Evolutionary conservation across 1,140 invertebrate species (phyloP), one percentile per base, ranked within the genome.

Genomic region (Batillaria attramentaria): DNA sequence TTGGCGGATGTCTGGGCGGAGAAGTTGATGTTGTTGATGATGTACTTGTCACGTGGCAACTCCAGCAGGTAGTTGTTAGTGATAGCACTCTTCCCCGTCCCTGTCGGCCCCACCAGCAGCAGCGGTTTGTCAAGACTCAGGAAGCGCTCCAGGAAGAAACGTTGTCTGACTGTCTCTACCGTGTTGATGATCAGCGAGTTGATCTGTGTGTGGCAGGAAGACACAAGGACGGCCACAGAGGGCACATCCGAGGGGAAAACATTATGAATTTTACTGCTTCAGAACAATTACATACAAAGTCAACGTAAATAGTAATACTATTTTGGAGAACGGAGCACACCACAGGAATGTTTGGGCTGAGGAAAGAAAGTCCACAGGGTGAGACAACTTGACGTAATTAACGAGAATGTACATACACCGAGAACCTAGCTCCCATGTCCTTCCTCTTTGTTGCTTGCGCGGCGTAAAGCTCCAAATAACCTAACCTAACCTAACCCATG

Each of bases 1-100:
- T 90, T 89, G 74, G 89, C 88, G 74, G 90, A 89, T 28, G 91
- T 91, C 77, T 90, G 89, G 31, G 91, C 89, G 8, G 91, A 91
- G 82, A 91, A 91, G 80, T 89, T 91, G n/a, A 91, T 84, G 81
- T 89, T 90, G 81, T 85, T 90, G 60, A 88, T 86, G 37, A 89
- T 85, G 79, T 87, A 91, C 79, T 89, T 88, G 77, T 90, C 89
- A 70, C 85, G 86, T 4, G 88, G 88, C n/a, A 91, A 82, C 72
- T 79, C 72, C 6, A 88, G 83, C 16, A 91, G 81, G 83, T 86
- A 91, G 75, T 85, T 88, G 78, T 91, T 91, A 57, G 89, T 91
- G 75, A 91, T 90, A 62, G 89, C 90, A 46, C 85, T 88, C 79
- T 91, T 91, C 20, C 89, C 90, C 0, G 90, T 91, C 13, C 90